Conservation (phyloP, 2,797 vertebrate genomes). For the Lophotriccus pileatus region DNA sequence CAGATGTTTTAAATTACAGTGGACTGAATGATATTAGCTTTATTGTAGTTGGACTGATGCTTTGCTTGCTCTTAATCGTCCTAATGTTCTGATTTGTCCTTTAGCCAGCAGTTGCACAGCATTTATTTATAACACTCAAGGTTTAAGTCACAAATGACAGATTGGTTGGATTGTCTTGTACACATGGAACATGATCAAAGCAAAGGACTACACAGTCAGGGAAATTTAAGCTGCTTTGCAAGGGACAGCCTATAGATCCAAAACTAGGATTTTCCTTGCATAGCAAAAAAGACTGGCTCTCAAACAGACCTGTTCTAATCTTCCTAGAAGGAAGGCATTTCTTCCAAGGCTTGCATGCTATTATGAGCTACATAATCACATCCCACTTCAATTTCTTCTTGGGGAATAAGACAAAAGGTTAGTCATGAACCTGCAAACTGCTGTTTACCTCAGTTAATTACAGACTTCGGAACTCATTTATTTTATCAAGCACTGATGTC, state of each 20-base stretch:
- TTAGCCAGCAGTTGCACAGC: slow-evolving; percentile 53
- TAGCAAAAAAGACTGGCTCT: slow-evolving; percentile 29
- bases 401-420: slow-evolving; percentile 19
- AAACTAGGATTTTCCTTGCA: slow-evolving; percentile 50
- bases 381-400: slow-evolving; percentile 31
- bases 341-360: neutral
- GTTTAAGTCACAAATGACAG: slow-evolving; percentile 69
- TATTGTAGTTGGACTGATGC: slow-evolving; percentile 63
- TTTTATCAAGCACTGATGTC: neutral
- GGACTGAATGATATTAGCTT: slow-evolving; percentile 70
- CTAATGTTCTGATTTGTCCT: slow-evolving; percentile 68
- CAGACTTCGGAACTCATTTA: slow-evolving; percentile 1
- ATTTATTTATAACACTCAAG: slow-evolving; percentile 70
- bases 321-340: slow-evolving; percentile 51
- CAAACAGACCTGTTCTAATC: slow-evolving; percentile 27
- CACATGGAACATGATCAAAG: slow-evolving; percentile 66
- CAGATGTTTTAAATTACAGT: slow-evolving; percentile 79
- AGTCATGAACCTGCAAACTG: neutral
- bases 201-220: slow-evolving; percentile 32
- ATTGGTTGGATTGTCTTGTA: slow-evolving; percentile 62
- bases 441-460: neutral
- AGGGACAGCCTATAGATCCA: slow-evolving; percentile 52
- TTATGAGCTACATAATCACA: slow-evolving; percentile 28
- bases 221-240: slow-evolving; percentile 55
- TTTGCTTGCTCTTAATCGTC: slow-evolving; percentile 62